Conservation (phyloP, 1,140 invertebrate genomes). For the Venustaconcha ellipsiformis region DNA sequence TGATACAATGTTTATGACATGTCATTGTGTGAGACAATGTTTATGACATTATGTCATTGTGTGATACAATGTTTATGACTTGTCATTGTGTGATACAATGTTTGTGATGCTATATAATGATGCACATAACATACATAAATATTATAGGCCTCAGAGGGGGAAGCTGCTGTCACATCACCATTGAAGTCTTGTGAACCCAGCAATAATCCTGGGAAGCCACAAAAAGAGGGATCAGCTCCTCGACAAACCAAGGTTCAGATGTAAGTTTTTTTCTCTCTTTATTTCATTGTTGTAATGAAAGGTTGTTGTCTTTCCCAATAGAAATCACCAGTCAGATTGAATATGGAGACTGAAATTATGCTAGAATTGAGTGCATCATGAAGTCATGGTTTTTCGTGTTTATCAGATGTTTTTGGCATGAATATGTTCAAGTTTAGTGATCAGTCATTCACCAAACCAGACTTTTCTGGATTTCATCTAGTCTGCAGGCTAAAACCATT, state of each 20-base stretch:
- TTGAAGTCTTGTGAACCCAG: background rate
- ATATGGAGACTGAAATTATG: too few relatives aligned
- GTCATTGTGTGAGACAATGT: background rate
- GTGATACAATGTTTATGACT: too few relatives aligned
- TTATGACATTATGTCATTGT: too few relatives aligned
- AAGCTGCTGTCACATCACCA: background rate
- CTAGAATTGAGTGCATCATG: too few relatives aligned
- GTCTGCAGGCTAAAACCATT: too few relatives aligned
- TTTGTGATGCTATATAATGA: background rate
- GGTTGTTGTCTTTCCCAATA: background rate
- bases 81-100: too few relatives aligned
- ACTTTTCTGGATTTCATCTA: too few relatives aligned
- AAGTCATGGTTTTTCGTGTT: too few relatives aligned
- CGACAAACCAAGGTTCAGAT: slow-evolving; percentile 34
- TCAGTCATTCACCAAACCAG: too few relatives aligned
- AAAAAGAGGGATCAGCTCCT: slow-evolving; percentile 3
- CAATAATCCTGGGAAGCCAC: background rate
- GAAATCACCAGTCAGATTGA: too few relatives aligned
- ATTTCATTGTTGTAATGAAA: background rate
- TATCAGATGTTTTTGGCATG: too few relatives aligned
- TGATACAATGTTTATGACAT: slow-evolving; percentile 15
- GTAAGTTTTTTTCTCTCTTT: slow-evolving; percentile 18
- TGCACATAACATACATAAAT: background rate
- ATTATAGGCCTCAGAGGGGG: background rate
- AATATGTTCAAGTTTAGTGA: too few relatives aligned